These are phyloP conservation scores for Dromococcyx pavoninus DNA, from an alignment of 2,797 vertebrate species.

Conservation along the genomic window DNA sequence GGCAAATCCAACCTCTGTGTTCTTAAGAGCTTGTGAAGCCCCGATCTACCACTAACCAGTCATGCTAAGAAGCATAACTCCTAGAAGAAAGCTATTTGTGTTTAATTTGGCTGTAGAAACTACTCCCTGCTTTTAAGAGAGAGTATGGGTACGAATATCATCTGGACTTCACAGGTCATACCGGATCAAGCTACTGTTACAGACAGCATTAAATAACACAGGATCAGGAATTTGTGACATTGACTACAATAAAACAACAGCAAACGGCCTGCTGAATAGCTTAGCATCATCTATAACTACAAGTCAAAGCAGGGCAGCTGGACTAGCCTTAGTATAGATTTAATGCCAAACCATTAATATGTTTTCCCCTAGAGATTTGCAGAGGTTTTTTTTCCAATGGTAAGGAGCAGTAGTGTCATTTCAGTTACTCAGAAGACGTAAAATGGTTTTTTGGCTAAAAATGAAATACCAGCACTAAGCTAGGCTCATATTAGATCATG, in stretches of 20 bases:
- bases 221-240: neutral
- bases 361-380: neutral
- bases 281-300: neutral
- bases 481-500: neutral
- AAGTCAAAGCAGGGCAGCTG: neutral
- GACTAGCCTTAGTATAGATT: neutral
- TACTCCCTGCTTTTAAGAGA: neutral
- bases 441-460: neutral
- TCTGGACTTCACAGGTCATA: neutral
- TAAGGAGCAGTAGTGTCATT: neutral
- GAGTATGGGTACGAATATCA: fast-evolving
- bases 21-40: neutral
- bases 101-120: neutral
- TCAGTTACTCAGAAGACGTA: neutral
- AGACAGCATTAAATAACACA: neutral
- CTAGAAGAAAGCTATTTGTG: neutral
- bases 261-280: neutral
- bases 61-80: neutral
- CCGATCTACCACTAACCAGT: neutral
- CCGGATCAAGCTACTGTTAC: neutral
- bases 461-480: neutral
- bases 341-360: neutral
- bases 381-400: neutral
- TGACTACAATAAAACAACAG: neutral
- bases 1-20: neutral